These are phyloP conservation scores for Drosophila sturtevanti DNA, from an alignment of 1,140 invertebrate species.

Conservation along the genomic window DNA sequence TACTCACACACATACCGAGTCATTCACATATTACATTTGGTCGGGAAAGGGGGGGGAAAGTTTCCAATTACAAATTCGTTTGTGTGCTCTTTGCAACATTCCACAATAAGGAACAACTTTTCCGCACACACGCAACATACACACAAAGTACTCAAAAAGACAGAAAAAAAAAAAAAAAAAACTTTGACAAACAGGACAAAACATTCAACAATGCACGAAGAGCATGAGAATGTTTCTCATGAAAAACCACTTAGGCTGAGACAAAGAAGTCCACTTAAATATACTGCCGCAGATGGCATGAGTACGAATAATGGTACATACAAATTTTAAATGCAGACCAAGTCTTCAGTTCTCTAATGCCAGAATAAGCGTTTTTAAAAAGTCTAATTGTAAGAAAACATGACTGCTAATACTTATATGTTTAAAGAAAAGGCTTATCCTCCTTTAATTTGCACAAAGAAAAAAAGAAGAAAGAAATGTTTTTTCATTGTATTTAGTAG, in stretches of 20 bases:
- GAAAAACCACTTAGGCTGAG: slow-evolving; percentile 71
- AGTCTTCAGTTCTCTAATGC: slow-evolving; percentile 40
- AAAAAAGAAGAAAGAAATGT: no score
- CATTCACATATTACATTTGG: slow-evolving; percentile 30
- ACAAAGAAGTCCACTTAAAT: slow-evolving; percentile 63
- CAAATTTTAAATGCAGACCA: background rate
- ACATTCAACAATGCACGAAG: slow-evolving; percentile 25
- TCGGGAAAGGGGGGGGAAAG: slow-evolving; percentile 30
- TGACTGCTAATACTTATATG: background rate
- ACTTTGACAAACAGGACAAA: slow-evolving; percentile 17
- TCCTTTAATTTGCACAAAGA: background rate
- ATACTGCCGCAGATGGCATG: slow-evolving; percentile 31
- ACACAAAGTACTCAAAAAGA: slow-evolving; percentile 35
- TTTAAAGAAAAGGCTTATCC: background rate
- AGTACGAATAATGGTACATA: slow-evolving; percentile 9
- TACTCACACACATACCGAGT: background rate
- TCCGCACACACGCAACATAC: slow-evolving; percentile 2
- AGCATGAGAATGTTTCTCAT: slow-evolving; percentile 54
- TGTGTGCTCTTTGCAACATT: slow-evolving; percentile 32
- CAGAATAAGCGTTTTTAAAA: slow-evolving; percentile 26
- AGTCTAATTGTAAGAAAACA: background rate
- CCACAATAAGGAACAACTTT: slow-evolving; percentile 48
- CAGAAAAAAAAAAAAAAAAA: slow-evolving; percentile 24
- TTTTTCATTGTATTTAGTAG: no score
- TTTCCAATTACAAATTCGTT: slow-evolving; percentile 65